Percentiles rank a stretch among this genome's conserved stretches.
These are phyloP conservation scores for Psittacula cyanocephala DNA, from an alignment of 2,113 vertebrate species.

Conservation along the genomic window DNA sequence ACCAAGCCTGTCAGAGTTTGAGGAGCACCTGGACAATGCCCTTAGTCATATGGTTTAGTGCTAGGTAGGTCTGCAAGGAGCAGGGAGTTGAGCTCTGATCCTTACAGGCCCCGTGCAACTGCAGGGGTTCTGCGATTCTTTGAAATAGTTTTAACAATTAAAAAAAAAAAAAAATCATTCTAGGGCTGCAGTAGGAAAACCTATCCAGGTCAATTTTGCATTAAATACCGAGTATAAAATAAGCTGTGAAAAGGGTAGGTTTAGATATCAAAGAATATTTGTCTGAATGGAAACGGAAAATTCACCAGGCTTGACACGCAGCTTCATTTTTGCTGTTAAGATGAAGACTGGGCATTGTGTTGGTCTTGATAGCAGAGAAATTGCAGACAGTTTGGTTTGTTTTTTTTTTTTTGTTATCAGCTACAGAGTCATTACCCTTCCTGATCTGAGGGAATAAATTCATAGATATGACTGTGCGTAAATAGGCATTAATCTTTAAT, in stretches of 20 bases:
- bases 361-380: not conserved
- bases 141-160: not conserved
- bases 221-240: not conserved
- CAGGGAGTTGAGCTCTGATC: not conserved
- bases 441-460: not conserved
- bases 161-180: not conserved
- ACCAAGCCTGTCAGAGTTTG: not conserved
- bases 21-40: not conserved
- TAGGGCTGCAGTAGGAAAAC: not conserved
- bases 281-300: not conserved
- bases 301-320: rapidly evolving
- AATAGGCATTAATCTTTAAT: not conserved
- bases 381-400: rapidly evolving
- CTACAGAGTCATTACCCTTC: not conserved
- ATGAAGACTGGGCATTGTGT: not conserved
- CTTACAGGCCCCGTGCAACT: not conserved
- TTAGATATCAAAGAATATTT: not conserved
- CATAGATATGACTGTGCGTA: not conserved
- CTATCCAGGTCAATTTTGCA: not conserved
- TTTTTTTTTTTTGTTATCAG: not conserved
- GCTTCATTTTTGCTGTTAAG: not conserved
- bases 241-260: not conserved
- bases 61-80: not conserved
- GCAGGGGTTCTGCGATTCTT: not conserved
- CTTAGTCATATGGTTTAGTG: not conserved